Evolutionary conservation across 2,797 vertebrate species (phyloP), one percentile per base, ranked within the genome.

Genomic region (Craterocephalus amniculus): DNA sequence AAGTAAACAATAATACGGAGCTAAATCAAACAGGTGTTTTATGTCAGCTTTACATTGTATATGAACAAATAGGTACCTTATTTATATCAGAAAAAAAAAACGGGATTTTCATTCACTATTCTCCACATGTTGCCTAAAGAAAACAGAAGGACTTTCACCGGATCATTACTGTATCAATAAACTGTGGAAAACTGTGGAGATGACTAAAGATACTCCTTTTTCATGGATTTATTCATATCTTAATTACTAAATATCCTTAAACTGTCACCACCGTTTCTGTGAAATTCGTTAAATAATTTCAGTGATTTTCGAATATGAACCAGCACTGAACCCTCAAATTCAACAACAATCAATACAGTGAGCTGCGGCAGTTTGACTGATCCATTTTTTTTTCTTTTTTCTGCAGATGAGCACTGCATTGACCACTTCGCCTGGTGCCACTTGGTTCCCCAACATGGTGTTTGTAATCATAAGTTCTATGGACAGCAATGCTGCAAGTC

Each of bases 401-500:
- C 36, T 87, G 61, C 87, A 98, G 97, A 93, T 60, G 95, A 97
- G 60, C 93, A 92, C 57, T 99, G 98, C 45, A 63, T 95, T 20
- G 98, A 99, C 83, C 94, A 92, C 80, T 99, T 97, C 90, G 93
- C 89, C 76, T 99, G 98, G 98, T 99, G 98, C 78, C 96, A 95
- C 83, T 87, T 99, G 85, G 98, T 99, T 26, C 97, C 96, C 32
- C 97, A 97, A 78, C 97, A 99, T 0, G 95, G 97, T 0, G 95
- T 99, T 71, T 99, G 98, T 71, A 96, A 96, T 88, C 97, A 99
- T 93, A 97, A 96, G 81, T 99, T 98, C 87, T 99, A 99, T 0
- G 97, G 97, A 66, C 95, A 97, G 71, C 97, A 98, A 72, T 99
- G 98, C 56, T 99, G 98, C 90, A 96, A 93, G 81, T 97, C 98